These are phyloP conservation scores for Pitta sordida DNA, from an alignment of 2,113 vertebrate species.

Conservation along the genomic window DNA sequence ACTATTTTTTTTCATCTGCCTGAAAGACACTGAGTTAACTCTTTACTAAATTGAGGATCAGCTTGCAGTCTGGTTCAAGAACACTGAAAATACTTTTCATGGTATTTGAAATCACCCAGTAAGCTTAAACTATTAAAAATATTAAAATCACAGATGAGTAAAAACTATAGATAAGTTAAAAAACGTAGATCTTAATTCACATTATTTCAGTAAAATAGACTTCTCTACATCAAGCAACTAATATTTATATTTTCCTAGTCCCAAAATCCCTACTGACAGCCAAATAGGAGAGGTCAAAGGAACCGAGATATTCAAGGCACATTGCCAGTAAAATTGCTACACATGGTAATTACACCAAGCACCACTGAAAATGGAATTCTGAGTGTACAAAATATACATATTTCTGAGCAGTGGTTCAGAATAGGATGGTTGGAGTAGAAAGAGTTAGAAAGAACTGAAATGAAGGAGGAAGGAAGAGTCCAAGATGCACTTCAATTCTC, in stretches of 20 bases:
- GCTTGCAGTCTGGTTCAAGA: too few relatives aligned
- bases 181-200: not conserved
- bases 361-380: not conserved
- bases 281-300: not conserved
- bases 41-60: too few relatives aligned
- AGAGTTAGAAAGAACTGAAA: not conserved
- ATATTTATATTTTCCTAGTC: not conserved
- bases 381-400: not conserved
- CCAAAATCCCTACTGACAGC: not conserved
- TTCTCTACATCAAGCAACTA: not conserved
- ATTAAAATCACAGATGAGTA: not conserved
- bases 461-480: not conserved
- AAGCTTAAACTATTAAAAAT: not conserved
- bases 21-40: not conserved
- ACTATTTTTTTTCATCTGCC: not conserved
- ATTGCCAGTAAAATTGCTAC: not conserved
- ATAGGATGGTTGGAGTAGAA: not conserved
- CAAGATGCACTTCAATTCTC: not conserved
- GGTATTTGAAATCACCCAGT: not conserved
- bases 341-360: not conserved
- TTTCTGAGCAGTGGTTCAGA: not conserved
- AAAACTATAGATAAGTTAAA: rapidly evolving
- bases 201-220: not conserved
- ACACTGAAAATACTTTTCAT: not conserved
- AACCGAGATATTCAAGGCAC: not conserved